phyloP scores from a whole-genome alignment of 2,113 vertebrate species.

The Arothron firmamentum region DNA sequence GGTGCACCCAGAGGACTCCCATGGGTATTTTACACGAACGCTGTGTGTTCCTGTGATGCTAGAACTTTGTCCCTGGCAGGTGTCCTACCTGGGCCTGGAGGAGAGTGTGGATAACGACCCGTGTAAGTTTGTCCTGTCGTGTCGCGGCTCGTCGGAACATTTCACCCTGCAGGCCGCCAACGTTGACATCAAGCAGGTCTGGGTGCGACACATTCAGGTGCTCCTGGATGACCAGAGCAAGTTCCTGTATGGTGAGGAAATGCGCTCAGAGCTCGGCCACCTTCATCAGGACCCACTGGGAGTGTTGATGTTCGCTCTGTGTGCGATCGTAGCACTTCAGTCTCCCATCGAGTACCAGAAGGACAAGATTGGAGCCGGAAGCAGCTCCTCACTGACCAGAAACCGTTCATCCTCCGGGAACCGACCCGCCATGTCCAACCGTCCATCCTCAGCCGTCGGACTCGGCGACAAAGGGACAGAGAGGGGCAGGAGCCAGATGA shows the following conservation, averaged over 20 bases:
- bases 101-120: slow-evolving; percentile 89
- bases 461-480: slow-evolving; percentile 80
- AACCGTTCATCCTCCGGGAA: slow-evolving; percentile 68
- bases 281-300: neutral
- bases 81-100: slow-evolving; percentile 88
- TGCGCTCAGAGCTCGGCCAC: too few species aligned
- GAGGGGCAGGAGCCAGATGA: slow-evolving; percentile 81
- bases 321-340: slow-evolving; percentile 81
- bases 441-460: slow-evolving; percentile 82
- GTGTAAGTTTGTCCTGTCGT: slow-evolving; percentile 90
- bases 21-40: too few species aligned
- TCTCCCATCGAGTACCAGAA: slow-evolving; percentile 96
- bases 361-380: slow-evolving; percentile 72
- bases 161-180: slow-evolving; percentile 94
- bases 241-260: slow-evolving; percentile 86
- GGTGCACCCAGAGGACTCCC: slow-evolving; percentile 60
- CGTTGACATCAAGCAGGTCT: slow-evolving; percentile 90
- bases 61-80: slow-evolving; percentile 65
- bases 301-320: neutral
- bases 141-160: slow-evolving; percentile 86
- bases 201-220: slow-evolving; percentile 89
- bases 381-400: slow-evolving; percentile 78
- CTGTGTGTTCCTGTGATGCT: neutral
- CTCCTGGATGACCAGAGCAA: slow-evolving; percentile 91
- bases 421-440: slow-evolving; percentile 73